phyloP scores from a whole-genome alignment of 2,113 vertebrate species.

The Ramphastos sulfuratus region DNA sequence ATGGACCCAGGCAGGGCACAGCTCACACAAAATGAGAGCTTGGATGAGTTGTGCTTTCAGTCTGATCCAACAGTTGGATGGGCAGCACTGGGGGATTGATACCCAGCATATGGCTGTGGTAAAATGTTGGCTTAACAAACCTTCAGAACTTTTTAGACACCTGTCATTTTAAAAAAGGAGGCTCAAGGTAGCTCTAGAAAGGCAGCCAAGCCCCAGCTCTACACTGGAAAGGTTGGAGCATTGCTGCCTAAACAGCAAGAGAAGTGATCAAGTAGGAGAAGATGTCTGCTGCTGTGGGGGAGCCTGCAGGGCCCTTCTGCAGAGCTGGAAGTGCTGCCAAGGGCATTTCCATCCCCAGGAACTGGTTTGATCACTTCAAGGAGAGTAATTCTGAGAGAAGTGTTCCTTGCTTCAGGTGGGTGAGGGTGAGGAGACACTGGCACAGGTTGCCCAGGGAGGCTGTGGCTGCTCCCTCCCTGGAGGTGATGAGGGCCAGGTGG shows the following conservation, averaged over 20 bases:
- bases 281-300: accelerated
- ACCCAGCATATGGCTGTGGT: neutral
- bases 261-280: neutral
- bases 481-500: too few relatives aligned
- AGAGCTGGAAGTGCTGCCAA: accelerated
- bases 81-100: neutral
- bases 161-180: neutral
- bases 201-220: neutral
- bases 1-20: neutral
- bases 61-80: neutral
- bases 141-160: neutral
- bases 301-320: neutral
- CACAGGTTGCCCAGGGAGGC: too few relatives aligned
- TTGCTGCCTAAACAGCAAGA: neutral
- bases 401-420: neutral
- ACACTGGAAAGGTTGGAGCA: neutral
- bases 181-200: neutral
- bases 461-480: too few relatives aligned
- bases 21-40: neutral
- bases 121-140: neutral
- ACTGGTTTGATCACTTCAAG: neutral
- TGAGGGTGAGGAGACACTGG: too few relatives aligned
- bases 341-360: neutral
- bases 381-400: neutral
- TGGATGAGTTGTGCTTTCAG: neutral